phyloP scores from a whole-genome alignment of 2,113 vertebrate species.

The Planiliza haematocheilus region DNA sequence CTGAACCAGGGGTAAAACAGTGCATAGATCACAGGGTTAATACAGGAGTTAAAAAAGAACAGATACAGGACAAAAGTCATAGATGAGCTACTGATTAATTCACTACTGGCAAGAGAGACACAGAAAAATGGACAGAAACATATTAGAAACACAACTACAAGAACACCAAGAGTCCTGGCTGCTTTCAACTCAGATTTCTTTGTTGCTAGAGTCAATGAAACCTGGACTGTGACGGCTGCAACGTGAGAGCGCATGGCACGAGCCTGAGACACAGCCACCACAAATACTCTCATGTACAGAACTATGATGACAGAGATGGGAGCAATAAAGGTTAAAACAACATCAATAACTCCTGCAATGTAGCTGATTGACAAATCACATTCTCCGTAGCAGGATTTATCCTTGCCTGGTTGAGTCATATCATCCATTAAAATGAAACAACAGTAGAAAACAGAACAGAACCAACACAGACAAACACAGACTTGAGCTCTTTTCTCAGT shows the following conservation, averaged over 20 bases:
- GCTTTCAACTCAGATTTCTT: conserved; percentile 47
- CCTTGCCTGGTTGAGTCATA: not conserved
- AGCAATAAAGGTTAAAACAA: conserved; percentile 28
- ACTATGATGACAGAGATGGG: too few relatives aligned
- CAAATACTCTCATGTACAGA: too few relatives aligned
- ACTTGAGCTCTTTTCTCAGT: conserved; percentile 24
- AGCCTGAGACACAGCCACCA: too few relatives aligned
- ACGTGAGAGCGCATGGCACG: not conserved
- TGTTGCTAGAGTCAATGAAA: not conserved
- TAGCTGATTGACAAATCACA: conserved; percentile 27
- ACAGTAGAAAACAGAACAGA: conserved; percentile 4
- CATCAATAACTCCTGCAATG: conserved; percentile 13
- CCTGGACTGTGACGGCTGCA: not conserved
- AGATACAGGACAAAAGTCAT: too few relatives aligned
- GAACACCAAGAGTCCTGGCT: conserved; percentile 45
- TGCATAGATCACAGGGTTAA: too few relatives aligned
- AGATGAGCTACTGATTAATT: too few relatives aligned
- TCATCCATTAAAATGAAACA: too few relatives aligned
- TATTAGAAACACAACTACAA: conserved; percentile 26
- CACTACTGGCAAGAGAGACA: not conserved
- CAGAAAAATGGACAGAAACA: conserved; percentile 25
- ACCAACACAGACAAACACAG: conserved; percentile 45
- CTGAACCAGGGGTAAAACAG: too few relatives aligned
- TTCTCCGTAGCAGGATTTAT: conserved; percentile 27
- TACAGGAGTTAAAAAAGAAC: too few relatives aligned